Evolutionary conservation across 2,888 invertebrate species (phyloP).

Genomic region (Tanypteryx hageni): DNA sequence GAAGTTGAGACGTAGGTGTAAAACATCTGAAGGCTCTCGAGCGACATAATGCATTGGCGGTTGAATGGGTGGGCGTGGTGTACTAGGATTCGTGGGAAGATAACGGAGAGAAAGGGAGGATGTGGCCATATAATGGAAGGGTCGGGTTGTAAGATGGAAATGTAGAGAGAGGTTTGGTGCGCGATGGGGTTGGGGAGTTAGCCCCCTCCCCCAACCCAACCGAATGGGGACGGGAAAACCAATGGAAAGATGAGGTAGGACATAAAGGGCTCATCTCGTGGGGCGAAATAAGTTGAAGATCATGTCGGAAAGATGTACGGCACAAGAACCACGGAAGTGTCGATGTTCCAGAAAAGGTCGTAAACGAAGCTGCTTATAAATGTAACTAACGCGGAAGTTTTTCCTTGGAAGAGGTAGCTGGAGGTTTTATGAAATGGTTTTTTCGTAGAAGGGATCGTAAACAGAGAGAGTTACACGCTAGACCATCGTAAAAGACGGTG

Average conservation of each 20-base stretch:
- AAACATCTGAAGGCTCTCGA: neutral
- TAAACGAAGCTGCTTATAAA: neutral
- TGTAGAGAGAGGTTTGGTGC: too few species aligned
- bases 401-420: neutral
- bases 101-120: neutral
- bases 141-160: too few species aligned
- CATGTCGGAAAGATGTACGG: neutral
- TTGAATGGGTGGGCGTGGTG: neutral
- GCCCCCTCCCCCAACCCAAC: too few species aligned
- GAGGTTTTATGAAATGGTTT: neutral
- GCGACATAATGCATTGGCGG: neutral
- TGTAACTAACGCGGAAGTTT: conserved; percentile 3
- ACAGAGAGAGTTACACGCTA: neutral
- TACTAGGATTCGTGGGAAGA: conserved; percentile 1
- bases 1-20: too few species aligned
- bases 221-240: neutral
- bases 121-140: neutral
- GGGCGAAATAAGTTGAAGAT: neutral
- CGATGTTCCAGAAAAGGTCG: neutral
- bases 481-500: neutral
- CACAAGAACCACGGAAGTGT: neutral
- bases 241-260: conserved; percentile 8
- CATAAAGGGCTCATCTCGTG: neutral
- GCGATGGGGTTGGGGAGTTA: neutral
- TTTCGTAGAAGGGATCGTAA: conserved; percentile 6